These are phyloP conservation scores for Acropternis orthonyx DNA, from an alignment of 2,797 vertebrate genomes.

Conservation along the genomic window DNA sequence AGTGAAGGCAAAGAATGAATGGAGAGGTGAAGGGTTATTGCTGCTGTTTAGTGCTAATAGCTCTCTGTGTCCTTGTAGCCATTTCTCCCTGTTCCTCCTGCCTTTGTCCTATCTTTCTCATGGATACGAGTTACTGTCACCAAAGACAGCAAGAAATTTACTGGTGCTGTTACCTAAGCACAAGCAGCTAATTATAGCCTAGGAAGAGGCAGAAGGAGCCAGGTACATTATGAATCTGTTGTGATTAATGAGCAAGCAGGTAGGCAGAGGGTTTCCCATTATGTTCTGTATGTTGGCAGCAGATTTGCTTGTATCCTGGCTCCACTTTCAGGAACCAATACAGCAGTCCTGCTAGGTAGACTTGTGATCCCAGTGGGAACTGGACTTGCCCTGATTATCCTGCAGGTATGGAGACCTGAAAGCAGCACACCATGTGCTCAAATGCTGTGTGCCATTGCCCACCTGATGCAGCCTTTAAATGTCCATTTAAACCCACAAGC, in stretches of 20 bases:
- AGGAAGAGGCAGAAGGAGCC: conserved; percentile 1
- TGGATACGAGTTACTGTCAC: not conserved
- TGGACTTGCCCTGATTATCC: not conserved
- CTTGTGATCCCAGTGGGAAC: not conserved
- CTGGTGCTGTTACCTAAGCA: not conserved
- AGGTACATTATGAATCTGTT: not conserved
- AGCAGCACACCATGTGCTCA: not conserved
- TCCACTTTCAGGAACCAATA: not conserved
- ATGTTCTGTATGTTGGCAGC: not conserved
- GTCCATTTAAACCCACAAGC: not conserved
- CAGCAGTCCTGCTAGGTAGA: not conserved
- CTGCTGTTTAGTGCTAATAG: not conserved
- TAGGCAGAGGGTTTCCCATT: conserved; percentile 11
- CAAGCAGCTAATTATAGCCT: not conserved
- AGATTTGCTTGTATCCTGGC: not conserved
- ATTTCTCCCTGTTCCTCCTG: not conserved
- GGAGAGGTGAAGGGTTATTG: not conserved
- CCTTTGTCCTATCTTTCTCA: not conserved
- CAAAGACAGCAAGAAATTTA: not conserved
- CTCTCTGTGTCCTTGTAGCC: not conserved
- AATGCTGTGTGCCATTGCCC: not conserved
- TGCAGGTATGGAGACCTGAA: not conserved
- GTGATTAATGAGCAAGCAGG: not conserved
- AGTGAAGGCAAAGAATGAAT: not conserved
- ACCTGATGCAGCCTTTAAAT: not conserved